Conservation (phyloP, 2,113 vertebrate genomes). For the Fregata magnificens region DNA sequence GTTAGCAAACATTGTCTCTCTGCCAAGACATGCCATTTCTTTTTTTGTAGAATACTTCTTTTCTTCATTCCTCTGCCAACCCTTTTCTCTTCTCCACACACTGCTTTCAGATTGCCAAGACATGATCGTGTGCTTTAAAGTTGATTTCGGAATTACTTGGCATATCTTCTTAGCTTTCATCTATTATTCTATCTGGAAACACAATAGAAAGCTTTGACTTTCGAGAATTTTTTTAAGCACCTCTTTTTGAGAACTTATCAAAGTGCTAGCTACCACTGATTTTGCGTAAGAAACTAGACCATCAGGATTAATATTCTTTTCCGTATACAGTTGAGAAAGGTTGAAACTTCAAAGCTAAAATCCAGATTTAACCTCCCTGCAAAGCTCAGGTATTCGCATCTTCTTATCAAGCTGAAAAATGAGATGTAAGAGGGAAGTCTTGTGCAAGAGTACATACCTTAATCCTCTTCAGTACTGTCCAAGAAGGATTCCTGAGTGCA, state of each 20-base stretch:
- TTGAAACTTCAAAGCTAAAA: slow-evolving; percentile 33
- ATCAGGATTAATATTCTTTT: not conserved
- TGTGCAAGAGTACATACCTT: not conserved
- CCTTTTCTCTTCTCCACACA: slow-evolving; percentile 33
- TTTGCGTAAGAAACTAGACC: slow-evolving; percentile 5
- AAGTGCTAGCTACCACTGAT: not conserved
- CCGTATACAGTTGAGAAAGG: not conserved
- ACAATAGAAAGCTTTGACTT: slow-evolving; percentile 59
- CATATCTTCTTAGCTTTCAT: slow-evolving; percentile 59
- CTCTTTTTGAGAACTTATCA: slow-evolving; percentile 4
- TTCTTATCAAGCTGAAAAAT: not conserved
- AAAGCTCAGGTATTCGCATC: not conserved
- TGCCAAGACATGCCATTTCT: slow-evolving; percentile 59
- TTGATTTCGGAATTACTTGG: slow-evolving; percentile 65
- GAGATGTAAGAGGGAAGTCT: not conserved
- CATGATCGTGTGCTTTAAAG: slow-evolving; percentile 59
- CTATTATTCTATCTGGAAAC: slow-evolving; percentile 59
- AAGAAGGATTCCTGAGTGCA: not conserved
- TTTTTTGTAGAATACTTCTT: slow-evolving; percentile 66
- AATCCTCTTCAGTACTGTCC: not conserved
- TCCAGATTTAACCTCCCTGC: not conserved
- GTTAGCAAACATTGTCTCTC: slow-evolving; percentile 66
- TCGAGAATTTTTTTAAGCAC: not conserved
- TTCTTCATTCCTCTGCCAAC: slow-evolving; percentile 55
- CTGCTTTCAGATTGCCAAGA: slow-evolving; percentile 60